Evolutionary conservation across 2,797 vertebrate species (phyloP), one percentile per base, ranked within the genome.

Genomic region (Typhlichthys subterraneus): DNA sequence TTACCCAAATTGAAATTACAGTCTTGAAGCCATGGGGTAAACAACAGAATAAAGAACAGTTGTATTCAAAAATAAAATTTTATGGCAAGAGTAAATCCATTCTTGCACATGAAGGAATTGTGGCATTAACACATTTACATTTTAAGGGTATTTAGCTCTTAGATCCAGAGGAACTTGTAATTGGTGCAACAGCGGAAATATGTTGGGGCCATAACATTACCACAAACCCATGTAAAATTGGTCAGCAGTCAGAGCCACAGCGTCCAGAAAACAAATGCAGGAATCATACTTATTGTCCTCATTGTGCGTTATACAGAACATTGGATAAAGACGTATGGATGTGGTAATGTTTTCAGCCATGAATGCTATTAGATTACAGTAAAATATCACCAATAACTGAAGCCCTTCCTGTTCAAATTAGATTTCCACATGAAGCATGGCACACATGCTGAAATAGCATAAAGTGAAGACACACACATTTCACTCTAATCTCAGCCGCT

Each of bases 1-100:
- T 77, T 48, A 79, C 72, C 63, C 73, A 76, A 70, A 75, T 79
- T 45, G 55, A 81, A 82, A 84, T 85, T 67, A 71, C 59, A 82
- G 68, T 73, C 65, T 75, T 73, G 63, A 79, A 81, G 67, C 60
- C 73, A 80, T 14, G 53, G 48, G 42, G 72, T 69, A 63, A 83
- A 73, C 64, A 80, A 66, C 62, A 79, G 38, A 45, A 12, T 57
- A 62, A 73, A 59, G n/a, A 75, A 70, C 57, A 59, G 51, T 42
- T 61, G 23, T 33, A 45, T 68, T 51, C 61, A 47, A 17, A 60
- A 54, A 8, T 45, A 38, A 38, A 69, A 59, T 63, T 65, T 76
- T 57, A 52, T 23, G 47, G 15, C 55, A 62, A 38, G 13, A 61
- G 64, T 66, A 1, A 61, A 65, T 76, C 12, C 42, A 60, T 57